Conservation (phyloP, 2,888 invertebrate genomes). For the Cylloceria caligata region DNA sequence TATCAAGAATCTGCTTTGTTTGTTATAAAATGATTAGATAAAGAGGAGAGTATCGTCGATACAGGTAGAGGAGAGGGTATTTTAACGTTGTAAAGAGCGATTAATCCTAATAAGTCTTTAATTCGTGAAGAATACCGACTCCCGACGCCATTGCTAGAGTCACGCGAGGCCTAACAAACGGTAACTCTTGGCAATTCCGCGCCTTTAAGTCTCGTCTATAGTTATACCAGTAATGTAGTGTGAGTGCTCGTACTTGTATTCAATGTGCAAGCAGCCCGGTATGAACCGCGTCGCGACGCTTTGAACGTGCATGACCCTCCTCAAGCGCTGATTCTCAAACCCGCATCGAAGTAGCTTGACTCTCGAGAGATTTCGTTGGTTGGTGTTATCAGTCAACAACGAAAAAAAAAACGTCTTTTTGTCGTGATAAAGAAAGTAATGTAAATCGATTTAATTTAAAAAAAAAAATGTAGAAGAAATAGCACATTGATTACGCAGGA, state of each 20-base stretch:
- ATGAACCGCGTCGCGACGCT: constrained; percentile 41
- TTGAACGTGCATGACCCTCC: constrained; percentile 62
- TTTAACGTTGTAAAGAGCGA: constrained; percentile 43
- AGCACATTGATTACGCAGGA: neutral
- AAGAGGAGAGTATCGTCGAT: constrained; percentile 21
- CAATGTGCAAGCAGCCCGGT: constrained; percentile 30
- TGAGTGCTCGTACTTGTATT: constrained; percentile 6
- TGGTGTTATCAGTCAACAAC: neutral
- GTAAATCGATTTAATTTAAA: neutral
- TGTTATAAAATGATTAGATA: neutral
- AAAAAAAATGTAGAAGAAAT: neutral
- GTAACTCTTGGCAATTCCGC: constrained; percentile 71
- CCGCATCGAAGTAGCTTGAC: constrained; percentile 21
- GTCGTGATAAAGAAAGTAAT: neutral
- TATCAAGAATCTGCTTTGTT: neutral
- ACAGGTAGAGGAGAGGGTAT: neutral
- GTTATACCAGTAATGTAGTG: neutral
- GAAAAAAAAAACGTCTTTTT: neutral
- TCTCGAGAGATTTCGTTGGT: constrained; percentile 3
- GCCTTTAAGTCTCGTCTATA: constrained; percentile 47
- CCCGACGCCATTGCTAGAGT: constrained; percentile 68
- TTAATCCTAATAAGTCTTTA: constrained; percentile 63
- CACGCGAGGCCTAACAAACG: constrained; percentile 72
- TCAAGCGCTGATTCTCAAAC: constrained; percentile 42
- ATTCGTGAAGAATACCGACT: constrained; percentile 65